Evolutionary conservation across 2,888 invertebrate species (phyloP).

Genomic region (Anthrax anthrax): DNA sequence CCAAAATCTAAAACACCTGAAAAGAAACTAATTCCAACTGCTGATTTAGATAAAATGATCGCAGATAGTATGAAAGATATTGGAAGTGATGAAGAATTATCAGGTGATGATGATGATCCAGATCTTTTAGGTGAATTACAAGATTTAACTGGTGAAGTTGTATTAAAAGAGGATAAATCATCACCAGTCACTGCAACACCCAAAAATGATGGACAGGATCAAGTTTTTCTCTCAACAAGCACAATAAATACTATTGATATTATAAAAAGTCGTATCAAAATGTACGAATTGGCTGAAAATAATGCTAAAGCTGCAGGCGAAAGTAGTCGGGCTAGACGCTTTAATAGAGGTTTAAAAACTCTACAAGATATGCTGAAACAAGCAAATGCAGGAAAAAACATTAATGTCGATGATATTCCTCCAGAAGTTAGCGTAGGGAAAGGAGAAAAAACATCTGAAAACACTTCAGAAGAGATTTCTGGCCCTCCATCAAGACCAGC

Average conservation of each 20-base stretch:
- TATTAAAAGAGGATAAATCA: conserved; percentile 18
- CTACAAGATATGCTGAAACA: conserved; percentile 58
- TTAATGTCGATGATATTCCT: conserved; percentile 72
- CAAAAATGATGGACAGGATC: conserved; percentile 19
- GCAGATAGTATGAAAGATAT: conserved; percentile 65
- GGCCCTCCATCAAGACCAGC: conserved; percentile 8
- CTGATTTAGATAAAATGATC: conserved; percentile 59
- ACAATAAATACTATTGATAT: conserved; percentile 30
- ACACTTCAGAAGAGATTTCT: too few species aligned
- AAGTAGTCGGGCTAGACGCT: conserved; percentile 56
- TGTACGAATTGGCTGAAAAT: conserved; percentile 62
- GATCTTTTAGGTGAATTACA: conserved; percentile 64
- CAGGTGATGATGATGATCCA: conserved; percentile 65
- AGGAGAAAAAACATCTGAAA: too few species aligned
- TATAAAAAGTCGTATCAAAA: conserved; percentile 56
- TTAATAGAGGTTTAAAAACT: conserved; percentile 60
- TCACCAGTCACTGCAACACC: conserved; percentile 19
- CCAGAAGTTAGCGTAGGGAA: conserved; percentile 46
- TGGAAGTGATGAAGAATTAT: conserved; percentile 60
- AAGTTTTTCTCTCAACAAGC: conserved; percentile 25
- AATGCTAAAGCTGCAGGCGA: conserved; percentile 65
- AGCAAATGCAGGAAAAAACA: conserved; percentile 52
- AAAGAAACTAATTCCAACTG: conserved; percentile 36
- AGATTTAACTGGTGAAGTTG: conserved; percentile 43
- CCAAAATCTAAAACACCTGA: conserved; percentile 26